Conservation (phyloP, 2,888 invertebrate species). For the Agrypnus murinus region DNA sequence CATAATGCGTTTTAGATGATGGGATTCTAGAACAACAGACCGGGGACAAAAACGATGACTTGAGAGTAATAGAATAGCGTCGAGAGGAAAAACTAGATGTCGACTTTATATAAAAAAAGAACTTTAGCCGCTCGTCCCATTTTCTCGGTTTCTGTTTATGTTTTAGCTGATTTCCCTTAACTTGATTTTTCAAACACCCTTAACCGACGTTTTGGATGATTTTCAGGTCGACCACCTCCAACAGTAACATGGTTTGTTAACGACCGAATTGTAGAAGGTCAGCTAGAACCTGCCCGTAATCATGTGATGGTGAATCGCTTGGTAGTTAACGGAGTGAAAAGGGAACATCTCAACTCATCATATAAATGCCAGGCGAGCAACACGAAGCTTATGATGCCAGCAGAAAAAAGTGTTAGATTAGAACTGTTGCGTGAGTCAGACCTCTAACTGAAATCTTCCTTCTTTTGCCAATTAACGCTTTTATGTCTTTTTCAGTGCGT, state of each 20-base stretch:
- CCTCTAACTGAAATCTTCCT: background rate
- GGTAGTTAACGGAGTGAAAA: conserved; percentile 81
- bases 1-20: conserved; percentile 63
- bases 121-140: background rate
- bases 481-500: conserved; percentile 78
- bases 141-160: background rate
- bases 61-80: conserved; percentile 57
- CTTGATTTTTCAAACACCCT: background rate
- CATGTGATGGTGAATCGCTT: conserved; percentile 87
- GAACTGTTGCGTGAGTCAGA: conserved; percentile 87
- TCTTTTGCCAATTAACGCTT: conserved; percentile 12
- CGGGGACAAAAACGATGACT: conserved; percentile 55
- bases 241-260: conserved; percentile 90
- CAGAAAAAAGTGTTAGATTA: conserved; percentile 87
- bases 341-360: conserved; percentile 87
- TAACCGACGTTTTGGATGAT: background rate
- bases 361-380: conserved; percentile 92
- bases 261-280: conserved; percentile 81
- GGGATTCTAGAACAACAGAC: conserved; percentile 60
- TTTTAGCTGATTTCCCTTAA: conserved; percentile 13
- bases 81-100: conserved; percentile 5
- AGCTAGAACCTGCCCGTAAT: conserved; percentile 80
- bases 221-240: conserved; percentile 86
- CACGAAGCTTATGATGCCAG: conserved; percentile 88
- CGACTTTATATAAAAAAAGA: conserved; percentile 3